Percentiles rank a stretch among this genome's conserved stretches.
Evolutionary conservation across 2,113 vertebrate genomes (phyloP).

Genomic region (Misgurnus mizolepis): DNA sequence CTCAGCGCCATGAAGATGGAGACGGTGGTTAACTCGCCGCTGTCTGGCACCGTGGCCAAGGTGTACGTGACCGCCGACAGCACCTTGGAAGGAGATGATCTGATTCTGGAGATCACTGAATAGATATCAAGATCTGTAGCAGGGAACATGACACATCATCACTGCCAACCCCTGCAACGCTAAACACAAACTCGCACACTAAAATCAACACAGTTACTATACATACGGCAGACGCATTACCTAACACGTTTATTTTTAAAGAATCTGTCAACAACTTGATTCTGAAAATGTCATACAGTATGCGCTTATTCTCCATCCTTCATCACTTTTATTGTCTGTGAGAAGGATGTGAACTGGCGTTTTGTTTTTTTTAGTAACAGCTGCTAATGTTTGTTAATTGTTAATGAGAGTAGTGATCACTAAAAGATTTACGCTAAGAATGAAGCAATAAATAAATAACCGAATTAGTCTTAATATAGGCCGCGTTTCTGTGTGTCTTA

Average conservation of each 20-base stretch:
- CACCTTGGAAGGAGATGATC: conserved; percentile 89
- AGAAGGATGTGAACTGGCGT: conserved; percentile 17
- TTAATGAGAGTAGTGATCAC: conserved; percentile 25
- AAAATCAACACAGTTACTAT: background rate
- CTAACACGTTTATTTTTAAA: conserved; percentile 11
- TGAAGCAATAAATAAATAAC: conserved; percentile 31
- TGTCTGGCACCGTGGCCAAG: conserved; percentile 78
- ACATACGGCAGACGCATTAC: background rate
- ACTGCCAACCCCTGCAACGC: conserved; percentile 4
- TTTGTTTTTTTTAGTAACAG: conserved; percentile 20
- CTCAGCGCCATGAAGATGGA: conserved; percentile 97
- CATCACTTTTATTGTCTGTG: conserved; percentile 8
- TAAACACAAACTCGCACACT: conserved; percentile 8
- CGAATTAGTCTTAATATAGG: background rate
- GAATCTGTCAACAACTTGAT: background rate
- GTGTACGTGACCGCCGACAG: conserved; percentile 78
- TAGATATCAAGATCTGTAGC: conserved; percentile 22
- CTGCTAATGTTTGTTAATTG: conserved; percentile 28
- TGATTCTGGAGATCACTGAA: conserved; percentile 87
- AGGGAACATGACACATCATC: background rate
- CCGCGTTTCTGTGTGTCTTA: background rate
- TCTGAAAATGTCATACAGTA: background rate
- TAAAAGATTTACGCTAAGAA: conserved; percentile 17
- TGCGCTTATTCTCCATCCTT: conserved; percentile 32
- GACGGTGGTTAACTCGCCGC: conserved; percentile 88